Evolutionary conservation across 2,113 vertebrate genomes (phyloP), one percentile per base, ranked within the genome.

Genomic region (Casuarius casuarius): DNA sequence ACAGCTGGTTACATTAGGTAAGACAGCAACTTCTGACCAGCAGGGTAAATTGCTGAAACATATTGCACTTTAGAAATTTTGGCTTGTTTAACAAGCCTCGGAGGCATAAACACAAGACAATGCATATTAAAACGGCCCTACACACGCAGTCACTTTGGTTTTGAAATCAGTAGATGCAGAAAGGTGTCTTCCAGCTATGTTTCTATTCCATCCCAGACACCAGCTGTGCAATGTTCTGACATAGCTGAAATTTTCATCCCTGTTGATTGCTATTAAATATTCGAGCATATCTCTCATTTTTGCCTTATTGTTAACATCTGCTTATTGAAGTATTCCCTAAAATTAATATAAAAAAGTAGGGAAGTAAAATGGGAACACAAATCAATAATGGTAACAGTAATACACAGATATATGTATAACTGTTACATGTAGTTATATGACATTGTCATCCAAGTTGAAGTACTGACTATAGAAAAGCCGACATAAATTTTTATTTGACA

Each of bases 51-150:
- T 87, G 42, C 33, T 78, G 44, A 80, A 95, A 68, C 58, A 58
- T 10, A 25, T 10, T 85, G 62, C 1, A 5, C 28, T 94, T 91
- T 40, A 84, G 35, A 92, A 91, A 84, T 56, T 52, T 33, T 82
- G 44, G 4, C 62, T 83, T 68, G 74, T 58, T 21, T 70, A 85
- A 66, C 67, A 89, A 35, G 12, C 22, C 71, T 76, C 87, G 56
- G 49, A 93, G 87, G 73, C 71, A 82, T 61, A 89, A 92, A 79
- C 79, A 49, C 44, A 83, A 92, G 74, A 73, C 48, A 90, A 67
- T 78, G 58, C 29, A 49, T 75, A 91, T 66, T 83, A 88, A 89
- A 92, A 40, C 2, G 52, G 25, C 44, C 44, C 29, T 79, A 48
- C 17, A 35, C n/a, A 31, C 29, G 19, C 33, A 87, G n/a, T 79